These are phyloP conservation scores for Parazoanthus darwini DNA, from an alignment of 92 coral and sea anemone species.

Conservation along the genomic window DNA sequence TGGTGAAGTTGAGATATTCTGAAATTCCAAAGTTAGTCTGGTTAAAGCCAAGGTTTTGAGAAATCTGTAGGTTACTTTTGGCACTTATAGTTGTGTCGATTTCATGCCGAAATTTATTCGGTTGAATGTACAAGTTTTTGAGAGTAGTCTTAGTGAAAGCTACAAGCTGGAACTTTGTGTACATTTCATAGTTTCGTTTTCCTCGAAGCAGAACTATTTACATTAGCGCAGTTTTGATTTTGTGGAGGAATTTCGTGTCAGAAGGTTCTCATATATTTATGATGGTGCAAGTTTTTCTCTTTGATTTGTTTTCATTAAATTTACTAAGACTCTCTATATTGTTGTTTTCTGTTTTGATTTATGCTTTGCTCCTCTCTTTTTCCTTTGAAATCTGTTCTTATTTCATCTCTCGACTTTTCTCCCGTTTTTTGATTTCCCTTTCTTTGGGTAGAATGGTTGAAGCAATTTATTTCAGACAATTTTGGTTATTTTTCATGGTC, in stretches of 20 bases:
- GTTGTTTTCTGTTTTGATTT: conserved; percentile 65
- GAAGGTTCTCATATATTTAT: conserved; percentile 32
- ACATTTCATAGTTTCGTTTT: conserved; percentile 65
- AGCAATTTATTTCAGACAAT: neutral
- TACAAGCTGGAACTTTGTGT: conserved; percentile 53
- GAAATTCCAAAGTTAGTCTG: conserved; percentile 52
- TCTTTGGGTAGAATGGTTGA: neutral
- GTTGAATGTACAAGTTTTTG: conserved; percentile 13
- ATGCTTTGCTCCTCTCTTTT: conserved; percentile 38
- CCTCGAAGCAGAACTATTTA: conserved; percentile 67
- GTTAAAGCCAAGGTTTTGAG: conserved; percentile 28
- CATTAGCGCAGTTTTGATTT: conserved; percentile 66
- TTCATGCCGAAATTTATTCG: conserved; percentile 3
- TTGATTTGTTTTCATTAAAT: conserved; percentile 86
- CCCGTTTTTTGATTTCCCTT: neutral
- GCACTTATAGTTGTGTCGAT: conserved; percentile 3
- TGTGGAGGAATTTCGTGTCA: conserved; percentile 65
- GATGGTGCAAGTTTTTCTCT: conserved; percentile 53
- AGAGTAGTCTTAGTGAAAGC: conserved; percentile 41
- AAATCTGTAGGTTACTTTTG: conserved; percentile 15
- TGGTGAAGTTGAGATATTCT: conserved; percentile 53
- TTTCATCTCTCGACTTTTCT: conserved; percentile 43
- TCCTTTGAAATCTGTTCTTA: conserved; percentile 37
- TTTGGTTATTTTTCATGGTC: conserved; percentile 13
- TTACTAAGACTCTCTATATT: conserved; percentile 67